phyloP scores from a whole-genome alignment of 2,888 invertebrate genomes.

The Heteromyza rotundicornis region DNA sequence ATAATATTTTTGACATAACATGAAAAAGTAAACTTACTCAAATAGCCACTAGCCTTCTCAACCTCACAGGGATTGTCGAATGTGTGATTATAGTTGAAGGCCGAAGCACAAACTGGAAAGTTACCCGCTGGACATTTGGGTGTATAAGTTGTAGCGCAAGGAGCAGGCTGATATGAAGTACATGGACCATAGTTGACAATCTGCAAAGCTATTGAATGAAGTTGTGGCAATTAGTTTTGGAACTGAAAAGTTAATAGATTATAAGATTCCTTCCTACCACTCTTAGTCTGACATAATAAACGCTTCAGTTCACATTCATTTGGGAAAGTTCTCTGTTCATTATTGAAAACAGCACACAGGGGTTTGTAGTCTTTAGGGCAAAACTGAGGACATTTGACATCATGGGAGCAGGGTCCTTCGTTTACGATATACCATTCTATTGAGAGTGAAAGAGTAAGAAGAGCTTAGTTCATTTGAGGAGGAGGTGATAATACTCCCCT shows the following conservation, averaged over 20 bases:
- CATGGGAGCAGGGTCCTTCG: slow-evolving; percentile 10
- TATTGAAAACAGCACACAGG: slow-evolving; percentile 20
- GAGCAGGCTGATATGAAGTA: no score
- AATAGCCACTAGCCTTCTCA: not conserved
- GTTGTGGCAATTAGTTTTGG: no score
- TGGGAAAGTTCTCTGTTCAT: slow-evolving; percentile 14
- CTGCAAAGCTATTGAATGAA: slow-evolving; percentile 19
- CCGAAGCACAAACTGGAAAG: slow-evolving; percentile 11
- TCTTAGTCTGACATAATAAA: not conserved
- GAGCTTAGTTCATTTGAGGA: not conserved
- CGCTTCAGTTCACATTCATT: slow-evolving; percentile 23
- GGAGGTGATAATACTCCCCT: not conserved
- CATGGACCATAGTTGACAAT: slow-evolving; percentile 14
- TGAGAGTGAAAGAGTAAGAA: not conserved
- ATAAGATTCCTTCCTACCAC: not conserved
- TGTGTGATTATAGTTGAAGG: not conserved
- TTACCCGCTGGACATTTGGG: slow-evolving; percentile 5
- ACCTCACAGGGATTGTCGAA: slow-evolving; percentile 17
- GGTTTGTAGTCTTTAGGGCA: slow-evolving; percentile 23
- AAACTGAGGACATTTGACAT: not conserved
- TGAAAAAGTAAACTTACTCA: not conserved
- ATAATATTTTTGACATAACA: no score
- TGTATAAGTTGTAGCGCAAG: no score
- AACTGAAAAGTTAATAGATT: not conserved
- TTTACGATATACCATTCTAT: slow-evolving; percentile 1